phyloP scores from a whole-genome alignment of 1,140 invertebrate species.

The Phenacoccus solenopsis region DNA sequence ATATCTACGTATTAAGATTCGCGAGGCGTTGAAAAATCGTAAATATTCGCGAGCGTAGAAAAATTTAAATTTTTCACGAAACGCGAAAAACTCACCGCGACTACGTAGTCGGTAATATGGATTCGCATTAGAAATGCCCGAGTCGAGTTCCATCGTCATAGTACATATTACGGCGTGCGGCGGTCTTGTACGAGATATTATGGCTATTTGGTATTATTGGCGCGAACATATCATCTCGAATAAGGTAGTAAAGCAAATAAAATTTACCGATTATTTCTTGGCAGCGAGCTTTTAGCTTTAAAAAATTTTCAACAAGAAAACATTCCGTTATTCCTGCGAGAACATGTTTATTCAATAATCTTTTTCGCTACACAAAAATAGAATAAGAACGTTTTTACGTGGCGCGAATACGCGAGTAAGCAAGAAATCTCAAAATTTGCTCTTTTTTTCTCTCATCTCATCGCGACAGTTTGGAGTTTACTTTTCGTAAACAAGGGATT shows the following conservation, averaged over 20 bases:
- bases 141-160: too few relatives aligned
- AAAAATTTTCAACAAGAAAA: not conserved
- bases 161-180: too few relatives aligned
- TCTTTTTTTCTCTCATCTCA: not conserved
- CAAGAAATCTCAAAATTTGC: not conserved
- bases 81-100: too few relatives aligned
- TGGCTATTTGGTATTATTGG: too few relatives aligned
- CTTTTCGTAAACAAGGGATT: not conserved
- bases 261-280: not conserved
- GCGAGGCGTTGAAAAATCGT: too few relatives aligned
- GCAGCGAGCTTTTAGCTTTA: not conserved
- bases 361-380: not conserved
- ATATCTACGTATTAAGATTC: too few relatives aligned
- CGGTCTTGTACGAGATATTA: too few relatives aligned
- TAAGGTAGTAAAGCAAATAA: not conserved
- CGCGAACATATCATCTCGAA: too few relatives aligned
- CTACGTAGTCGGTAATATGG: too few relatives aligned
- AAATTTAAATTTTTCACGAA: too few relatives aligned
- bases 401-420: not conserved
- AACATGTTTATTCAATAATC: constrained; percentile 3
- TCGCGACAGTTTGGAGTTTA: not conserved
- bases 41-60: too few relatives aligned
- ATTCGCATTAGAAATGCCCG: too few relatives aligned
- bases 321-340: not conserved
- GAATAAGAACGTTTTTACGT: not conserved